Evolutionary conservation across 2,797 vertebrate species (phyloP).

Genomic region (Cirrhinus molitorella): DNA sequence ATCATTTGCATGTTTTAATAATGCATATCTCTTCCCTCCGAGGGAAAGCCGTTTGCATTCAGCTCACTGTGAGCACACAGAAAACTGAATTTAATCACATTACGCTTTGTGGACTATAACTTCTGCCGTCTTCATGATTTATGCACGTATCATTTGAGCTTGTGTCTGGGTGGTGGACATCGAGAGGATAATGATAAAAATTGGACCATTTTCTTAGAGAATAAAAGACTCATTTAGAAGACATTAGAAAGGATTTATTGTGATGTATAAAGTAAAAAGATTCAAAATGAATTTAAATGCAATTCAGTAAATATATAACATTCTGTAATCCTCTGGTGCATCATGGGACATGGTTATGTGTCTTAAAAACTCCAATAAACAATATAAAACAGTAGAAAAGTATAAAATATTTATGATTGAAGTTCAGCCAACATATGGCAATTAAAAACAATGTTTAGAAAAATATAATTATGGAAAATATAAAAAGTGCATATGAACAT

Average conservation of each 20-base stretch:
- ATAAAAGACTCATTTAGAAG: not conserved
- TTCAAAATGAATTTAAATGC: not conserved
- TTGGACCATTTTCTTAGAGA: not conserved
- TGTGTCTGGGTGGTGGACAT: not conserved
- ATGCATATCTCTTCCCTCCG: constrained; percentile 65
- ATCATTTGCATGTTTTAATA: constrained; percentile 69
- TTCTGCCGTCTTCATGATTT: constrained; percentile 54
- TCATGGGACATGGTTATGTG: not conserved
- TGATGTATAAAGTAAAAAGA: not conserved
- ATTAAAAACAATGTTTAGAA: not conserved
- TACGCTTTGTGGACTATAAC: constrained; percentile 42
- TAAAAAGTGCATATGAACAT: not conserved
- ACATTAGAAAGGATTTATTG: constrained; percentile 22
- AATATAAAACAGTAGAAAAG: not conserved
- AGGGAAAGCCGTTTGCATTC: constrained; percentile 70
- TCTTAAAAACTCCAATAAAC: not conserved
- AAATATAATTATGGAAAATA: constrained; percentile 9
- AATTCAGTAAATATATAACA: not conserved
- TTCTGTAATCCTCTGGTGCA: not conserved
- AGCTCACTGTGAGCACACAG: constrained; percentile 67
- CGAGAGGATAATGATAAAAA: not conserved
- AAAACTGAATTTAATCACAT: constrained; percentile 67
- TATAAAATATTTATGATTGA: not conserved
- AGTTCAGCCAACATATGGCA: not conserved
- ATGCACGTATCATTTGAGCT: constrained; percentile 11